These are phyloP conservation scores for Phragmatobia fuliginosa DNA, from an alignment of 2,888 invertebrate genomes.

Conservation along the genomic window DNA sequence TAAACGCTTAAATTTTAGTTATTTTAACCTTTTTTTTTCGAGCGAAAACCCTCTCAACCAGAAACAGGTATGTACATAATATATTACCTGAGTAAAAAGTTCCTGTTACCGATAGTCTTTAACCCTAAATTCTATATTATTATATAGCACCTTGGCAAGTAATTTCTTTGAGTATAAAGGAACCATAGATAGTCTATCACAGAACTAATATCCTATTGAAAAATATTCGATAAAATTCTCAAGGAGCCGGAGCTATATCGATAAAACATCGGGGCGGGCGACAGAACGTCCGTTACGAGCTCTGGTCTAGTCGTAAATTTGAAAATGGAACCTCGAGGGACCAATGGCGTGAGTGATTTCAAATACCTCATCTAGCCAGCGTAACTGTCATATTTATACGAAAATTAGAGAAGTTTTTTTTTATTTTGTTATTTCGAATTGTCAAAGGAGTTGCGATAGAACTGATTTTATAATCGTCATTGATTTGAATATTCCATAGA, in stretches of 20 bases:
- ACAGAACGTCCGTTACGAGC: constrained; percentile 50
- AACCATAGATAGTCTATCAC: constrained; percentile 4
- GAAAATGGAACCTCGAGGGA: constrained; percentile 59
- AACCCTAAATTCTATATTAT: too few species aligned
- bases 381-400: constrained; percentile 40
- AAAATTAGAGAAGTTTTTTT: constrained; percentile 28
- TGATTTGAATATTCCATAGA: too few species aligned
- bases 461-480: background rate
- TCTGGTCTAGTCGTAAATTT: constrained; percentile 66
- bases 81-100: too few species aligned
- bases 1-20: too few species aligned
- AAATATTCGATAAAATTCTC: constrained; percentile 39
- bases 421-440: constrained; percentile 17
- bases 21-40: too few species aligned
- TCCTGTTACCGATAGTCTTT: too few species aligned
- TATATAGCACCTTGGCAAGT: too few species aligned
- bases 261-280: constrained; percentile 51
- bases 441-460: background rate
- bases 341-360: constrained; percentile 54
- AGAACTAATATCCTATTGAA: constrained; percentile 25
- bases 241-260: constrained; percentile 45
- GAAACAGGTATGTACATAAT: too few species aligned
- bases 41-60: too few species aligned
- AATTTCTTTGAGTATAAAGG: background rate
- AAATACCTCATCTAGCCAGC: constrained; percentile 37